These are phyloP conservation scores for Apeira syringaria DNA, from an alignment of 2,888 invertebrate genomes.

Conservation along the genomic window DNA sequence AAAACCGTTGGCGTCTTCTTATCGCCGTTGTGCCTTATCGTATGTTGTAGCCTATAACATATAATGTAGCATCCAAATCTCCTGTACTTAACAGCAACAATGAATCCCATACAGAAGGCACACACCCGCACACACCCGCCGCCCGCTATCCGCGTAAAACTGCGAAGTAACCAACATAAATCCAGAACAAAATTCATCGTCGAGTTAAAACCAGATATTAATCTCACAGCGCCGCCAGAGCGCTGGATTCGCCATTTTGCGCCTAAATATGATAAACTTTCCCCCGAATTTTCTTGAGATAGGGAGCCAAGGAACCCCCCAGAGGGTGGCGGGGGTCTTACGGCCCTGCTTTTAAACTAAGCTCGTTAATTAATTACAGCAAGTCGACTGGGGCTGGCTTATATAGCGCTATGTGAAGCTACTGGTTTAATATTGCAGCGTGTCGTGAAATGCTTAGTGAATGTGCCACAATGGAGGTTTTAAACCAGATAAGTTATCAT, in stretches of 20 bases:
- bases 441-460: constrained; percentile 30
- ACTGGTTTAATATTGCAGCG: constrained; percentile 73
- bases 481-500: constrained; percentile 16
- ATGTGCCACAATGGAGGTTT: constrained; percentile 23
- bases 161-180: constrained; percentile 68
- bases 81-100: constrained; percentile 10
- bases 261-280: constrained; percentile 84
- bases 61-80: background rate
- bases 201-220: constrained; percentile 82
- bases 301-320: constrained; percentile 34
- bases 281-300: constrained; percentile 73
- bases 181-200: constrained; percentile 77
- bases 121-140: constrained; percentile 30
- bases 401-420: constrained; percentile 70
- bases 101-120: constrained; percentile 5
- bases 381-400: constrained; percentile 76
- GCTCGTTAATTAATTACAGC: constrained; percentile 85
- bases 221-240: constrained; percentile 77
- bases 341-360: constrained; percentile 84
- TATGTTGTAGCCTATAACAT: constrained; percentile 1
- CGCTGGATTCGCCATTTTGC: constrained; percentile 83
- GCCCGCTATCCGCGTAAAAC: constrained; percentile 43
- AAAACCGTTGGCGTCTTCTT: background rate
- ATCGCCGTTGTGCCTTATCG: too few species aligned
- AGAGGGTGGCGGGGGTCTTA: constrained; percentile 64